A percentile compares a stretch with the other conserved stretches of the same genome.
Evolutionary conservation across 2,797 vertebrate species (phyloP).

Genomic region (Phyllotis vaccarum): DNA sequence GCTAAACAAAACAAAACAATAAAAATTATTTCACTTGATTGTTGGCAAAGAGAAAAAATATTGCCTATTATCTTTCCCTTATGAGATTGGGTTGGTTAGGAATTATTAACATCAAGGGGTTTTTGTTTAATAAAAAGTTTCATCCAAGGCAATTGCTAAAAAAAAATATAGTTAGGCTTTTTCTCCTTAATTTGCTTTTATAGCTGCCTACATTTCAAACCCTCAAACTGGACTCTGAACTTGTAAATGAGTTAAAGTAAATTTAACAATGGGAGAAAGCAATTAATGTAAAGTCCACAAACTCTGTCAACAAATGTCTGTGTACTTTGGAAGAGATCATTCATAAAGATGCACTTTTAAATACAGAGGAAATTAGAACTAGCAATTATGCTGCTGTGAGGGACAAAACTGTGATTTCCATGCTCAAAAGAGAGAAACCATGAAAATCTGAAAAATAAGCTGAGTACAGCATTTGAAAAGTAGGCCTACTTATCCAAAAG

Average conservation of each 20-base stretch:
- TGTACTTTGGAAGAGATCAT: neutral
- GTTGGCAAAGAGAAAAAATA: neutral
- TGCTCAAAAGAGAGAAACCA: neutral
- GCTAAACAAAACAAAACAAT: neutral
- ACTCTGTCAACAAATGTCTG: neutral
- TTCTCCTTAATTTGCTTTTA: neutral
- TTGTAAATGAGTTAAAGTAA: slow-evolving; percentile 39
- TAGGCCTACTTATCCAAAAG: neutral
- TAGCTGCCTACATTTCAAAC: neutral
- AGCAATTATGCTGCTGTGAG: neutral
- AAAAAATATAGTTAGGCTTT: neutral
- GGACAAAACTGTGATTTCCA: neutral
- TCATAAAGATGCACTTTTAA: neutral
- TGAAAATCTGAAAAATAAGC: neutral
- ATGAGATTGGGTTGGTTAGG: fast-evolving
- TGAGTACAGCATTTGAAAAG: neutral
- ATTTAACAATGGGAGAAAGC: neutral
- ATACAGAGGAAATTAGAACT: neutral
- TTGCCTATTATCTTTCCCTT: neutral
- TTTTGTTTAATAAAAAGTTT: slow-evolving; percentile 21
- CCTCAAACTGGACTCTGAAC: neutral
- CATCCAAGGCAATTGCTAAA: neutral
- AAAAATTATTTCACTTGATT: neutral
- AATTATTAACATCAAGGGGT: neutral
- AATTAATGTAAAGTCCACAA: slow-evolving; percentile 2